Evolutionary conservation across 2,888 invertebrate genomes (phyloP).

Genomic region (Neoaliturus tenellus): DNA sequence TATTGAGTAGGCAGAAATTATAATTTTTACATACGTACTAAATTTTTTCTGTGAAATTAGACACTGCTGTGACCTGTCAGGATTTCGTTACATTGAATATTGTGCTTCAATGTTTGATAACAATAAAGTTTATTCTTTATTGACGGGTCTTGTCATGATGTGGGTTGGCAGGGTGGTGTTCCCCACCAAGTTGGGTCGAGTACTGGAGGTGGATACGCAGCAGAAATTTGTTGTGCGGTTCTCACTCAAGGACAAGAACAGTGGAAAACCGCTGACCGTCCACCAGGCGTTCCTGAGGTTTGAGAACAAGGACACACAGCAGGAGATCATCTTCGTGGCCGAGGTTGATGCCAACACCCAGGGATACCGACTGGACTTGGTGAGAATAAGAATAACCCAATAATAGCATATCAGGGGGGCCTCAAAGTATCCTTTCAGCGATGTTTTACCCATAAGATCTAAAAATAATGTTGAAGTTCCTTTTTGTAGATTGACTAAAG

Average conservation of each 20-base stretch:
- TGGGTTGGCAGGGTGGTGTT: conserved; percentile 78
- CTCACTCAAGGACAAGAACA: conserved; percentile 82
- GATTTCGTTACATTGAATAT: too few relatives aligned
- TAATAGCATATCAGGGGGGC: too few relatives aligned
- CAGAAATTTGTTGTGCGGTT: conserved; percentile 93
- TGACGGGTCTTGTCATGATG: too few relatives aligned
- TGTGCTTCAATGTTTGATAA: too few relatives aligned
- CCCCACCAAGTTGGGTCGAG: conserved; percentile 82
- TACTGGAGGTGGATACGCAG: conserved; percentile 90
- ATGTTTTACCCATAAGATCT: neutral
- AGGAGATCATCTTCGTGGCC: conserved; percentile 95
- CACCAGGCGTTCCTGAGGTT: conserved; percentile 94
- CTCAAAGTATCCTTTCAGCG: neutral
- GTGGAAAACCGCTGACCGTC: conserved; percentile 81
- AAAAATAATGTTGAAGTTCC: too few relatives aligned
- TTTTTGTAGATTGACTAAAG: too few relatives aligned
- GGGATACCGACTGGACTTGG: conserved; percentile 93
- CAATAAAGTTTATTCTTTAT: too few relatives aligned
- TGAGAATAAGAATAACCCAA: too few relatives aligned
- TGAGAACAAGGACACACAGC: conserved; percentile 78
- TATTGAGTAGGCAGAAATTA: too few relatives aligned
- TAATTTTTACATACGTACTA: too few relatives aligned
- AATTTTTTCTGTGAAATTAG: too few relatives aligned
- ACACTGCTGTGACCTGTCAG: too few relatives aligned
- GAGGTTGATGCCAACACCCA: conserved; percentile 85